A percentile compares a stretch with the other conserved stretches of the same genome.
Conservation (phyloP, 2,113 vertebrate genomes). For the Nesospiza acunhae region DNA sequence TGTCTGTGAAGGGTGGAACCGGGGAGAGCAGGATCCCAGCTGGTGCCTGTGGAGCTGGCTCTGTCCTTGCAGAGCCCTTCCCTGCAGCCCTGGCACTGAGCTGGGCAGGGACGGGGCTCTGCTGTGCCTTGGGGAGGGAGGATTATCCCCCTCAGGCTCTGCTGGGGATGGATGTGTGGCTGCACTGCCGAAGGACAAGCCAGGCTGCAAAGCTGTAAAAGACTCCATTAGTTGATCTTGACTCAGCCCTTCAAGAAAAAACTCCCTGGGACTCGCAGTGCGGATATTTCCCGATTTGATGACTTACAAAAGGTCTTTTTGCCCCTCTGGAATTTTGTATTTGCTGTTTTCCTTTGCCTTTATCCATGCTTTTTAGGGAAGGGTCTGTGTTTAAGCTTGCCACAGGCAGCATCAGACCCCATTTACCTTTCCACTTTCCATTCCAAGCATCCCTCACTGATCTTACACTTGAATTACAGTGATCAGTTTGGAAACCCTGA, state of each 20-base stretch:
- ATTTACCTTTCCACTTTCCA: background rate
- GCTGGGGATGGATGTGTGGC: background rate
- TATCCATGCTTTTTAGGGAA: background rate
- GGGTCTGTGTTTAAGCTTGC: background rate
- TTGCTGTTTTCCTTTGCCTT: background rate
- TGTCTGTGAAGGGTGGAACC: fast-evolving
- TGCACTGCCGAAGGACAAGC: fast-evolving
- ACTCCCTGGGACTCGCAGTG: background rate
- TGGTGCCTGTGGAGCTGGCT: background rate
- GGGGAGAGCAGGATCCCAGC: fast-evolving
- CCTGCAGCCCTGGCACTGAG: background rate
- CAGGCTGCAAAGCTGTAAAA: background rate
- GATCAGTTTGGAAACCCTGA: background rate
- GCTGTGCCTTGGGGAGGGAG: background rate
- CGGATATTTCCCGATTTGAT: background rate
- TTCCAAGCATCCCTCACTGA: background rate
- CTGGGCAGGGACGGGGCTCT: background rate
- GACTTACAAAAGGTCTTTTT: background rate
- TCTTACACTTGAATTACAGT: background rate
- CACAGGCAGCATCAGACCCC: background rate
- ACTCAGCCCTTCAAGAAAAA: background rate
- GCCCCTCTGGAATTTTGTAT: background rate
- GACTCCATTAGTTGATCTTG: background rate
- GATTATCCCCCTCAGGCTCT: background rate
- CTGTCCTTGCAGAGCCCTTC: background rate